phyloP scores from a whole-genome alignment of 2,888 invertebrate genomes.

The Phaedon cochleariae region DNA sequence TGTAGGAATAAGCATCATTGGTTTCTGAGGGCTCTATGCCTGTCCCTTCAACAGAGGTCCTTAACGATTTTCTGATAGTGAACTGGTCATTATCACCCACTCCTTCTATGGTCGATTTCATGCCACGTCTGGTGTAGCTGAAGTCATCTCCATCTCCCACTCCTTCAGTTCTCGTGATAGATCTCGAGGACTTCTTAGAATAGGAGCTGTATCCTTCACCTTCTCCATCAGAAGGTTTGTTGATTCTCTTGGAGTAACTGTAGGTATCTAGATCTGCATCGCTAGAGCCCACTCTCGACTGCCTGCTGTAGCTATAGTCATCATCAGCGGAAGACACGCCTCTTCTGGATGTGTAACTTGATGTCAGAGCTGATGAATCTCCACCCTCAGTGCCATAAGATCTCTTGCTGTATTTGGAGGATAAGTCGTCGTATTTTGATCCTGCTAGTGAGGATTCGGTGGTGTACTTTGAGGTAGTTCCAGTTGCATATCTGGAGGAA shows the following conservation, averaged over 20 bases:
- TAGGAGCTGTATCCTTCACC: constrained; percentile 44
- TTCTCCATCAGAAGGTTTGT: constrained; percentile 33
- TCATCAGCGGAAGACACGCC: constrained; percentile 40
- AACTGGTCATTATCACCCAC: constrained; percentile 53
- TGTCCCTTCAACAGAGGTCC: constrained; percentile 48
- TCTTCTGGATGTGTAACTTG: constrained; percentile 43
- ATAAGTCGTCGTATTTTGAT: constrained; percentile 45
- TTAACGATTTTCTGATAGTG: constrained; percentile 48
- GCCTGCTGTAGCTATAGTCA: constrained; percentile 42
- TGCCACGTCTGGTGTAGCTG: constrained; percentile 45
- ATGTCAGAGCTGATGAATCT: constrained; percentile 38
- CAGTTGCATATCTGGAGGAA: constrained; percentile 46
- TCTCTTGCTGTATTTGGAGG: constrained; percentile 48
- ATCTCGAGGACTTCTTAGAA: constrained; percentile 42
- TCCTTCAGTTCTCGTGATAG: constrained; percentile 41
- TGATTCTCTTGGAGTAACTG: constrained; percentile 41
- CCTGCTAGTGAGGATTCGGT: constrained; percentile 38
- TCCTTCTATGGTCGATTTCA: constrained; percentile 47
- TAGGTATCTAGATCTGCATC: constrained; percentile 43
- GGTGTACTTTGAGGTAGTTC: constrained; percentile 38
- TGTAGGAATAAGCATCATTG: constrained; percentile 42
- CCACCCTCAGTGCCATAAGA: constrained; percentile 32
- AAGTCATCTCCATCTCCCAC: constrained; percentile 30
- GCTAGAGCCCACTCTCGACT: constrained; percentile 30
- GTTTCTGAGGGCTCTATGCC: constrained; percentile 46